phyloP scores from a whole-genome alignment of 2,797 vertebrate genomes.

The Pelobates cultripes region DNA sequence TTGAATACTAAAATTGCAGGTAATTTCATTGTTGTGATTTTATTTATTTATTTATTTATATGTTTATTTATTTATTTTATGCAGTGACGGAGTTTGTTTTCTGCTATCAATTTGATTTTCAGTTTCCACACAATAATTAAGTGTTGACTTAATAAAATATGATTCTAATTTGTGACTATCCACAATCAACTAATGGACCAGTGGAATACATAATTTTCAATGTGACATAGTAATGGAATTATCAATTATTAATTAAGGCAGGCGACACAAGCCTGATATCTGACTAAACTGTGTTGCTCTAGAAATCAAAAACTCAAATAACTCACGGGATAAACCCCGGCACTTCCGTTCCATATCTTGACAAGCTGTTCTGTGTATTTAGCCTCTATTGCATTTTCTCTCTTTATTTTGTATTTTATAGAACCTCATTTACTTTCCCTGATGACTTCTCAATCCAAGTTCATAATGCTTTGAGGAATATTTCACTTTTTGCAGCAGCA shows the following conservation, averaged over 20 bases:
- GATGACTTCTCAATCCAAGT: not conserved
- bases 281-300: not conserved
- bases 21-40: too few species aligned
- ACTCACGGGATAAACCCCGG: not conserved
- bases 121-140: not conserved
- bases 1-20: too few species aligned
- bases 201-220: not conserved
- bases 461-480: not conserved
- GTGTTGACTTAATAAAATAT: not conserved
- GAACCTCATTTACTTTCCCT: not conserved
- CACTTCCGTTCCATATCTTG: not conserved
- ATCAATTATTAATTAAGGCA: not conserved
- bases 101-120: not conserved
- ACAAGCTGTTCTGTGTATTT: too few species aligned
- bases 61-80: too few species aligned
- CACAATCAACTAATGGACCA: not conserved
- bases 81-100: too few species aligned
- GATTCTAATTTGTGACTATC: not conserved
- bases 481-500: not conserved
- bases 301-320: not conserved
- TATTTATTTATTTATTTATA: too few species aligned
- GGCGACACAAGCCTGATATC: not conserved
- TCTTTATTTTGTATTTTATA: not conserved
- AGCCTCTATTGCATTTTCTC: not conserved
- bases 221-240: not conserved